Conservation (phyloP, 35 echinoderm and acorn worm genomes). For the Amphiura filiformis region DNA sequence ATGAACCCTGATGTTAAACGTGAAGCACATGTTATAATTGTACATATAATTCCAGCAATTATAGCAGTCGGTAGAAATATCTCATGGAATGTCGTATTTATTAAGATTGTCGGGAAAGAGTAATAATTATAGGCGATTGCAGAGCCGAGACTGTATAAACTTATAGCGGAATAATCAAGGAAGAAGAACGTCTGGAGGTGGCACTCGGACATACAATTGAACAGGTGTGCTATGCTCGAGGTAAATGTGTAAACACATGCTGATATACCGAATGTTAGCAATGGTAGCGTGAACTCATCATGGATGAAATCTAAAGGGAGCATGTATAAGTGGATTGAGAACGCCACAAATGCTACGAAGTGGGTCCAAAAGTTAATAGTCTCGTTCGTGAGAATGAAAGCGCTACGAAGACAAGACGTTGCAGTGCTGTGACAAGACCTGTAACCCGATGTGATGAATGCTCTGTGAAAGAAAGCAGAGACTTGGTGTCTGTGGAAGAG, state of each 20-base stretch:
- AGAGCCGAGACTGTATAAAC: slow-evolving; percentile 81
- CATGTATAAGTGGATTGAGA: slow-evolving; percentile 31
- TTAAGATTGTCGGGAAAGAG: slow-evolving; percentile 31
- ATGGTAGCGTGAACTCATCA: slow-evolving; percentile 73
- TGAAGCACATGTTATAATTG: slow-evolving; percentile 43
- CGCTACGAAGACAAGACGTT: slow-evolving; percentile 57
- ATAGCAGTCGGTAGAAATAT: slow-evolving; percentile 45
- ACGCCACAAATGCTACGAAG: slow-evolving; percentile 64
- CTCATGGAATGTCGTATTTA: background rate
- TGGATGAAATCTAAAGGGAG: background rate
- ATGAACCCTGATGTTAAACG: slow-evolving; percentile 43
- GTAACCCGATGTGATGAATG: slow-evolving; percentile 82
- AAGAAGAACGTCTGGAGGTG: slow-evolving; percentile 83
- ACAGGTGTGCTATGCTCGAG: slow-evolving; percentile 71
- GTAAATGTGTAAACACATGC: slow-evolving; percentile 54
- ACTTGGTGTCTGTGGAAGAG: slow-evolving; percentile 61
- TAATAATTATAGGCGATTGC: slow-evolving; percentile 52
- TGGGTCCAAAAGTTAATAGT: slow-evolving; percentile 96
- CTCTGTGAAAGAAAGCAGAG: slow-evolving; percentile 63
- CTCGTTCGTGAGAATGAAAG: slow-evolving; percentile 79
- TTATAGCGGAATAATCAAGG: slow-evolving; percentile 74
- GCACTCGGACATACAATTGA: slow-evolving; percentile 84
- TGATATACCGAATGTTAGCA: slow-evolving; percentile 49
- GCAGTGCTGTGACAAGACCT: slow-evolving; percentile 69
- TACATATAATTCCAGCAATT: slow-evolving; percentile 56